These are phyloP conservation scores for Squalus acanthias DNA, from an alignment of 2,797 vertebrate genomes.

Conservation along the genomic window DNA sequence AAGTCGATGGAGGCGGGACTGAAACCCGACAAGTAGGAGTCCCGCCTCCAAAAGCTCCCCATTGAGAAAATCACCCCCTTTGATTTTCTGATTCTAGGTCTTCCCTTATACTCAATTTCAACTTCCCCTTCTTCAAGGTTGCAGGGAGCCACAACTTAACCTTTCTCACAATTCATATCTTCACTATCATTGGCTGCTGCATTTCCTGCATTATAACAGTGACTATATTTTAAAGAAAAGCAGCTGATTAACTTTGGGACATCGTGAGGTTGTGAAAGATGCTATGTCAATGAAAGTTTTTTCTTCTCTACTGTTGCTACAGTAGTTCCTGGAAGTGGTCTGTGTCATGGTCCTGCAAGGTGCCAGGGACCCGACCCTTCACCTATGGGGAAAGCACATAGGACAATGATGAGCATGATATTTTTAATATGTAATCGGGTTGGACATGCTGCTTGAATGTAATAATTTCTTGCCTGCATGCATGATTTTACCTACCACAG, in stretches of 20 bases:
- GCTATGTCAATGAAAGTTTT: neutral
- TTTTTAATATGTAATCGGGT: neutral
- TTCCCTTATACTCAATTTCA: neutral
- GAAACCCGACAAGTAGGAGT: no score
- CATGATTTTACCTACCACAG: neutral
- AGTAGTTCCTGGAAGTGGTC: neutral
- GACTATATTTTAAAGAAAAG: neutral
- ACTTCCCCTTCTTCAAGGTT: neutral
- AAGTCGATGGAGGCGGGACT: no score
- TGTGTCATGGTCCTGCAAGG: neutral
- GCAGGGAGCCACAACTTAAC: neutral
- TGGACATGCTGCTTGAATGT: neutral
- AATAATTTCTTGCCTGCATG: neutral
- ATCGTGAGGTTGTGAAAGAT: neutral
- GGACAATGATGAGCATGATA: neutral
- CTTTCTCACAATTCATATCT: neutral
- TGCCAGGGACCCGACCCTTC: neutral
- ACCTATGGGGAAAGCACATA: neutral
- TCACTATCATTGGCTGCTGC: neutral
- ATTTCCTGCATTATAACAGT: no score
- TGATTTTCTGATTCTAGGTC: no score
- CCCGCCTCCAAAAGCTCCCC: no score
- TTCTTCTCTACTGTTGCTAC: neutral
- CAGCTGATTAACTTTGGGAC: neutral
- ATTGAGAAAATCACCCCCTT: no score